phyloP scores from a whole-genome alignment of 2,113 vertebrate genomes.

The Pavo muticus region DNA sequence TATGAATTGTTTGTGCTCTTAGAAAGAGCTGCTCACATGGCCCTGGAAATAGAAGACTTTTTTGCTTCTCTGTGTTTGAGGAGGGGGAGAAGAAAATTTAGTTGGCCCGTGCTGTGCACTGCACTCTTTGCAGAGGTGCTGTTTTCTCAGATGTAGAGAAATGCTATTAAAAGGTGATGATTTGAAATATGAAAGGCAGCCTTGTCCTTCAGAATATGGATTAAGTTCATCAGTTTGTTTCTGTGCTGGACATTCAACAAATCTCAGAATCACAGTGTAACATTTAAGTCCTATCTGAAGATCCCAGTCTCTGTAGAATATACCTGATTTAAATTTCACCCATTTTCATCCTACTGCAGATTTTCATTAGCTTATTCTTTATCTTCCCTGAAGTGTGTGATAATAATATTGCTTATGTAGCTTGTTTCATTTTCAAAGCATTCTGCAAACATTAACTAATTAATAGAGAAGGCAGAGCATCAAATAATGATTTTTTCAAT shows the following conservation, averaged over 20 bases:
- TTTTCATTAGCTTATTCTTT: constrained; percentile 47
- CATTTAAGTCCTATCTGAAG: constrained; percentile 9
- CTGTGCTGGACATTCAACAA: neutral
- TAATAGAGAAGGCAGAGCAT: constrained; percentile 47
- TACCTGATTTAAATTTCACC: constrained; percentile 42
- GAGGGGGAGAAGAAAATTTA: neutral
- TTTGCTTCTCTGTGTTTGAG: neutral
- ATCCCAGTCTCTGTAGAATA: neutral
- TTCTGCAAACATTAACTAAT: constrained; percentile 65
- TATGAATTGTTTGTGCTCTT: neutral
- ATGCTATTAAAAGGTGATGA: neutral
- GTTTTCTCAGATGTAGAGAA: neutral
- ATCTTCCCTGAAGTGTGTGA: constrained; percentile 24
- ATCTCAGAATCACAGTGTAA: constrained; percentile 1
- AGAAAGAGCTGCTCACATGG: neutral
- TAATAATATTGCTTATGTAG: constrained; percentile 26
- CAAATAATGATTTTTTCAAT: constrained; percentile 40
- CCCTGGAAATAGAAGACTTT: neutral
- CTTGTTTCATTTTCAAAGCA: constrained; percentile 34
- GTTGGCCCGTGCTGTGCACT: neutral
- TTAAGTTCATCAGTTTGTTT: constrained; percentile 45
- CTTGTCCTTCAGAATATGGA: constrained; percentile 9
- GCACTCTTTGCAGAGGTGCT: neutral
- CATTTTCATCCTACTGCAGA: constrained; percentile 13
- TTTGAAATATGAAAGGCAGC: neutral